phyloP scores from a whole-genome alignment of 2,888 invertebrate genomes.

The Hylaea fasciaria region DNA sequence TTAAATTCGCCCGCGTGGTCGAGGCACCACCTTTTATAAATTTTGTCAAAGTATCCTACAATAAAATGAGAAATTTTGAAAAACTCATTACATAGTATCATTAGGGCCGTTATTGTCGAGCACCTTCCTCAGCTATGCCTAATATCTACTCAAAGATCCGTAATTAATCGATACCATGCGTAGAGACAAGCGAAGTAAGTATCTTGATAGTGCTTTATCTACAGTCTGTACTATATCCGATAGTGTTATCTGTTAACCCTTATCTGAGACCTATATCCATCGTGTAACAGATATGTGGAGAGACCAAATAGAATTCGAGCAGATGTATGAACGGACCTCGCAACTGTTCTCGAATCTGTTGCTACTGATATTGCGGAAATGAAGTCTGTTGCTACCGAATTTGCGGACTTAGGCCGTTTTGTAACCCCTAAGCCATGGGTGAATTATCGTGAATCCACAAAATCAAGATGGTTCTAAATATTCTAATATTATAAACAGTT shows the following conservation, averaged over 20 bases:
- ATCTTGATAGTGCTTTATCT: background rate
- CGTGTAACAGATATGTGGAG: slow-evolving; percentile 11
- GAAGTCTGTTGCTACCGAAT: background rate
- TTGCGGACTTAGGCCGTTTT: background rate
- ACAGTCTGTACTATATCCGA: slow-evolving; percentile 4
- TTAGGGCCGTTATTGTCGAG: too few species aligned
- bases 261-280: slow-evolving; percentile 21
- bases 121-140: too few species aligned
- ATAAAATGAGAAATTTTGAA: too few species aligned
- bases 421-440: too few species aligned
- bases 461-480: too few species aligned
- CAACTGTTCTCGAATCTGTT: background rate
- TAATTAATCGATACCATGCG: background rate
- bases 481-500: too few species aligned
- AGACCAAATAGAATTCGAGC: slow-evolving; percentile 3
- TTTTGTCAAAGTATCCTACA: too few species aligned
- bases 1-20: too few species aligned
- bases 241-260: slow-evolving; percentile 23
- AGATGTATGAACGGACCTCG: background rate
- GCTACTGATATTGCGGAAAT: background rate
- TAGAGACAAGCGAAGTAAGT: background rate
- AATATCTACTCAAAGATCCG: too few species aligned
- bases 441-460: too few species aligned
- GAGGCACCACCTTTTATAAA: too few species aligned
- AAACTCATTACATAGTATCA: too few species aligned